Base-by-base conservation (phyloP, 2,797 vertebrate genomes). In the Coregonus ussuriensis region DNA sequence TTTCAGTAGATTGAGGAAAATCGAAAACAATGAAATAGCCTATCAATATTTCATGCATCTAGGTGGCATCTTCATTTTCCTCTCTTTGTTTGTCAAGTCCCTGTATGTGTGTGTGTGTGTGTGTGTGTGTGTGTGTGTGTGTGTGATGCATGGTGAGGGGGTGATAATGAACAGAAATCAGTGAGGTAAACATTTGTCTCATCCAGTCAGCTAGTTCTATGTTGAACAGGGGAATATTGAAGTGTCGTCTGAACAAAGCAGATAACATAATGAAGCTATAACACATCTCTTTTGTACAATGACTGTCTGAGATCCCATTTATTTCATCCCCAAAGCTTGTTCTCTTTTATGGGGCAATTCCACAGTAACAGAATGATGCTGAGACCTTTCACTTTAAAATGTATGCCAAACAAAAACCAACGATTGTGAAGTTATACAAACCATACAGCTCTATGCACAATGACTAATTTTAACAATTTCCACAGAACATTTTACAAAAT, bases 221-320 rank as follows among this genome's bases (percentile, higher is more conserved):
- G 16, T 71, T 70, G 25, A 69, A 37, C 63, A 13, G 21, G 9
- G 14, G 67, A 47, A 37, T 75, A 80, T 75, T 51, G 71, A 35
- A 25, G n/a, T 66, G 35, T 82, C 37, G 59, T 21, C 67, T 71
- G 74, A 75, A 69, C 66, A 81, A 62, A 83, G 75, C 79, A 65
- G 21, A 78, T 84, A 81, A 77, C 70, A 76, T 79, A 84, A 87
- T 75, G 71, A 25, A 7, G 67, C 21, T 71, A 18, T 67, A n/a
- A 54, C 53, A 4, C 21, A 70, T 37, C n/a, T 67, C 69, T 71
- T 73, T 75, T 47, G 41, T 81, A 83, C 35, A 47, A 14, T 72
- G 54, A 52, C 62, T 74, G 68, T 35, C 29, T 3, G 51, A 72
- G 52, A 56, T 56, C 31, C 76, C 65, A 65, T 47, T 67, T 80